A percentile compares a stretch with the other conserved stretches of the same genome.
Evolutionary conservation across 1,140 invertebrate genomes (phyloP).

Genomic region (Dysdera silvatica): DNA sequence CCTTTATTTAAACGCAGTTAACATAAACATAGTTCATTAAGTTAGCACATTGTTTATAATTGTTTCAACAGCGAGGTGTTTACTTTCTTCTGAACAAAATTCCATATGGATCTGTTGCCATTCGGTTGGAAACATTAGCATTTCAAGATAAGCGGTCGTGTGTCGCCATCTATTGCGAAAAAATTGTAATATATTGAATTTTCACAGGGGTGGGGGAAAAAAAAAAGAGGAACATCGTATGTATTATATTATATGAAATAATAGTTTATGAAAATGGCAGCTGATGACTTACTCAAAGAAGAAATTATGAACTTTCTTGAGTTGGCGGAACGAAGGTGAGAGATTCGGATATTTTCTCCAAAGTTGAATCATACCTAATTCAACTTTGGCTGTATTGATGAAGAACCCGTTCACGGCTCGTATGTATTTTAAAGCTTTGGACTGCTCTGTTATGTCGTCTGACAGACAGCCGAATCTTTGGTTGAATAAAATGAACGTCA

Average conservation of each 20-base stretch:
- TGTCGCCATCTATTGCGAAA: no score
- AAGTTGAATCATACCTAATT: slow-evolving; percentile 7
- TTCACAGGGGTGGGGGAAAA: no score
- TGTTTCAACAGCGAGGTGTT: no score
- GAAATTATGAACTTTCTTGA: slow-evolving; percentile 21
- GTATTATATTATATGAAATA: not conserved
- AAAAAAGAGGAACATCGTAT: not conserved
- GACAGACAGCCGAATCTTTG: slow-evolving; percentile 17
- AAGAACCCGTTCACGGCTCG: slow-evolving; percentile 14
- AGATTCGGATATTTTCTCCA: slow-evolving; percentile 11
- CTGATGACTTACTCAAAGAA: slow-evolving; percentile 18
- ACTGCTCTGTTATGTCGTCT: slow-evolving; percentile 3
- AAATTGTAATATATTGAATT: no score
- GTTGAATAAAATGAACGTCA: slow-evolving; percentile 14
- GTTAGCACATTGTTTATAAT: no score
- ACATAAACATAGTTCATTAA: no score
- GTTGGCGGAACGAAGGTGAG: slow-evolving; percentile 16
- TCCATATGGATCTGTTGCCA: no score
- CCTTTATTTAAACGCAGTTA: no score
- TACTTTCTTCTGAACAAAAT: no score
- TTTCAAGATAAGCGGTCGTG: no score
- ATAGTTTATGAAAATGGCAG: not conserved
- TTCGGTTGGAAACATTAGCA: no score
- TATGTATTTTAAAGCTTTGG: slow-evolving; percentile 12
- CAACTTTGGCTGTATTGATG: slow-evolving; percentile 9